Evolutionary conservation across 2,888 invertebrate genomes (phyloP).

Genomic region (Eretmocerus hayati): DNA sequence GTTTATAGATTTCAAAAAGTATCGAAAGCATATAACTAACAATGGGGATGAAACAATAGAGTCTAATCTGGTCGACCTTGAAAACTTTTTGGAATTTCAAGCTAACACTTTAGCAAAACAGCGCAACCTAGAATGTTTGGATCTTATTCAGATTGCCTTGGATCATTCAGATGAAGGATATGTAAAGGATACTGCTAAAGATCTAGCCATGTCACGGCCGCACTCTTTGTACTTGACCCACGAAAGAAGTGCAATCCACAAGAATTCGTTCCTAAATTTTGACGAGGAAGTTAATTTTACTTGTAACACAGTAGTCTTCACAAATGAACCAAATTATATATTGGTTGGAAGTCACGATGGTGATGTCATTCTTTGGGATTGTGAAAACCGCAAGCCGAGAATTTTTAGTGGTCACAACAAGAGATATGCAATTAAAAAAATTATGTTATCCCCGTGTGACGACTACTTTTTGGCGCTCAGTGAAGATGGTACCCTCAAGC

Average conservation of each 20-base stretch:
- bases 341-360: conserved; percentile 49
- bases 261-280: conserved; percentile 43
- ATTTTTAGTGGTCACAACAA: conserved; percentile 31
- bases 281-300: conserved; percentile 53
- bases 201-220: conserved; percentile 49
- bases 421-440: conserved; percentile 34
- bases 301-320: conserved; percentile 36
- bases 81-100: conserved; percentile 56
- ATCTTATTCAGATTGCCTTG: conserved; percentile 64
- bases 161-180: conserved; percentile 56
- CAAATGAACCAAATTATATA: conserved; percentile 45
- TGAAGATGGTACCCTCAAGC: conserved; percentile 52
- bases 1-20: conserved; percentile 60
- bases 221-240: conserved; percentile 58
- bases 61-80: conserved; percentile 51
- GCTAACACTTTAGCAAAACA: conserved; percentile 59
- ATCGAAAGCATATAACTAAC: conserved; percentile 53
- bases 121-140: conserved; percentile 49
- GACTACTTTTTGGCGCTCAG: conserved; percentile 56
- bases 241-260: conserved; percentile 42
- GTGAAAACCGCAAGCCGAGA: conserved; percentile 51
- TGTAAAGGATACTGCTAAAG: conserved; percentile 53
- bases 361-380: conserved; percentile 54
- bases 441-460: conserved; percentile 49
- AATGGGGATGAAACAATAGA: conserved; percentile 48